Percentiles rank a stretch among this genome's conserved stretches.
Conservation (phyloP, 2,113 vertebrate genomes). For the Semnornis frantzii region DNA sequence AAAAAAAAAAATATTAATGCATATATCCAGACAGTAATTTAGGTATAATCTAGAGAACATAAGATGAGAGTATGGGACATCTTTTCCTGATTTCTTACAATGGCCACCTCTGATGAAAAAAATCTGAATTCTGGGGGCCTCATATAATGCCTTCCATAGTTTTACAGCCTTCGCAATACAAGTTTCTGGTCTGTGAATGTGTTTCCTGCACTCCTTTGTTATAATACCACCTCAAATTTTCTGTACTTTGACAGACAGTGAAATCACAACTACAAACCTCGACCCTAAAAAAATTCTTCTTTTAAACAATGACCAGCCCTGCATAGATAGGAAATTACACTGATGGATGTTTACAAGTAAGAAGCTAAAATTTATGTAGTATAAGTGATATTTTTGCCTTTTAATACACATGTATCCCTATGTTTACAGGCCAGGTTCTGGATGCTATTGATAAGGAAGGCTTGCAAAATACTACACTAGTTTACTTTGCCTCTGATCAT, state of each 20-base stretch:
- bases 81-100: background rate
- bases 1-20: background rate
- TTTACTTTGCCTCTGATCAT: conserved; percentile 92
- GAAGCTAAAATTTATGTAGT: background rate
- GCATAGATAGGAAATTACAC: background rate
- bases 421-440: conserved; percentile 80
- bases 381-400: background rate
- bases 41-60: background rate
- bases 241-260: background rate
- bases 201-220: background rate
- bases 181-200: background rate
- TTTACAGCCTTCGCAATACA: background rate
- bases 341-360: background rate
- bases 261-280: background rate
- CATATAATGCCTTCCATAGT: background rate
- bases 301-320: background rate
- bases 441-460: conserved; percentile 77
- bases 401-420: background rate
- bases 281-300: background rate
- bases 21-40: background rate
- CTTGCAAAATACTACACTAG: conserved; percentile 79
- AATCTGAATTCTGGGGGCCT: background rate
- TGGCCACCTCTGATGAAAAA: background rate
- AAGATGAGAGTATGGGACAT: background rate
- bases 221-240: background rate